These are phyloP conservation scores for Spodoptera exigua DNA, from an alignment of 2,888 invertebrate genomes.

Conservation along the genomic window DNA sequence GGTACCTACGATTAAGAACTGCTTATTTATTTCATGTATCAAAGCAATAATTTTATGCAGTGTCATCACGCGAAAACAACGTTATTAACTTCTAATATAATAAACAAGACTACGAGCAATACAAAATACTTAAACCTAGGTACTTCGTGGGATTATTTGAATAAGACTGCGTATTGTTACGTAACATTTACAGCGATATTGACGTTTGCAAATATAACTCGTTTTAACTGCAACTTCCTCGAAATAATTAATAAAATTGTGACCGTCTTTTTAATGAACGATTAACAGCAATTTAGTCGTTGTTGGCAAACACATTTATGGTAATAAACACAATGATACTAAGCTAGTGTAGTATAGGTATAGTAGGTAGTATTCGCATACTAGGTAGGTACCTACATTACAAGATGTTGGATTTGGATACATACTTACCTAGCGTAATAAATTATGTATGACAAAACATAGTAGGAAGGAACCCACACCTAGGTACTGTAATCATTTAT, in stretches of 20 bases:
- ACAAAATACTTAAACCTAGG: too few relatives aligned
- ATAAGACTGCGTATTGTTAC: background rate
- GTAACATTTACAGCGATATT: constrained; percentile 5
- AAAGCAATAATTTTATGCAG: constrained; percentile 2
- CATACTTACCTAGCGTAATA: too few relatives aligned
- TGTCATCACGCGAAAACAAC: constrained; percentile 14
- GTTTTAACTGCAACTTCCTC: constrained; percentile 27
- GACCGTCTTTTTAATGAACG: constrained; percentile 33
- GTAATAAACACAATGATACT: constrained; percentile 9
- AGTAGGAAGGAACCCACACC: too few relatives aligned
- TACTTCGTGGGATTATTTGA: too few relatives aligned
- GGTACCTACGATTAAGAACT: too few relatives aligned
- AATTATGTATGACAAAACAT: too few relatives aligned
- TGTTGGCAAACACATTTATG: constrained; percentile 24
- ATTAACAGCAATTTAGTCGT: constrained; percentile 51
- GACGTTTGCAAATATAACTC: constrained; percentile 3
- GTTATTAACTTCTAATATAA: constrained; percentile 14
- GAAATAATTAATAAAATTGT: constrained; percentile 24
- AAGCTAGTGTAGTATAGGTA: background rate
- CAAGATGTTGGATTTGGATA: too few relatives aligned
- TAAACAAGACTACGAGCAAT: constrained; percentile 10
- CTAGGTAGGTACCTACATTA: too few relatives aligned
- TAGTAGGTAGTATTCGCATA: too few relatives aligned
- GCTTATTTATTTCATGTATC: background rate
- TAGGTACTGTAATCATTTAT: too few relatives aligned